phyloP scores from a whole-genome alignment of 2,113 vertebrate genomes.

The Dipodomys spectabilis region DNA sequence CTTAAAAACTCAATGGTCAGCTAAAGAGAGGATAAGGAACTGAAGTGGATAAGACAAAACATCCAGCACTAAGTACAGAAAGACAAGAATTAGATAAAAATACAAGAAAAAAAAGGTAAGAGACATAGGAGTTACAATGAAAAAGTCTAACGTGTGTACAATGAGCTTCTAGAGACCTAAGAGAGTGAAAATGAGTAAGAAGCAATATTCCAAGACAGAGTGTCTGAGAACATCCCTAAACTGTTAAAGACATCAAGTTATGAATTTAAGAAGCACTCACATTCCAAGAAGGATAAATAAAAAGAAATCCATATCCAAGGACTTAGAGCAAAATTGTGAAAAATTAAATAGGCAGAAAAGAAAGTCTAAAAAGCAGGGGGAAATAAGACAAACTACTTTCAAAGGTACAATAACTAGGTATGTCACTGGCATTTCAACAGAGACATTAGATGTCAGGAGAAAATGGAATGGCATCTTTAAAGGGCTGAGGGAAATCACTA shows the following conservation, averaged over 20 bases:
- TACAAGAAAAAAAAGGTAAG: neutral
- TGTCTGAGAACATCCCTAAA: neutral
- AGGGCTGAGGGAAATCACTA: neutral
- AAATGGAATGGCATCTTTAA: neutral
- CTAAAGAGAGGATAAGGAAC: neutral
- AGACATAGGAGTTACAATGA: neutral
- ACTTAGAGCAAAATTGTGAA: neutral
- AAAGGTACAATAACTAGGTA: neutral
- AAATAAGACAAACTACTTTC: neutral
- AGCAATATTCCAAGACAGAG: neutral
- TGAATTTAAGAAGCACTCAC: neutral
- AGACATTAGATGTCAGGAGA: neutral
- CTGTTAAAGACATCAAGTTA: constrained; percentile 25
- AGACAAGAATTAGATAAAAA: neutral
- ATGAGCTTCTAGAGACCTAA: neutral
- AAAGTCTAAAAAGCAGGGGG: neutral
- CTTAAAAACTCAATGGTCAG: neutral
- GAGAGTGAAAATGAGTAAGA: neutral
- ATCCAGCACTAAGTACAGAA: neutral
- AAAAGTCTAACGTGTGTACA: neutral
- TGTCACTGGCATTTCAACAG: neutral
- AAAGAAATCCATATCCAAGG: neutral
- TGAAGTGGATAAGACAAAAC: neutral
- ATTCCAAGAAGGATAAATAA: constrained; percentile 22
- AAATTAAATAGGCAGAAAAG: neutral